A percentile compares a stretch with the other conserved stretches of the same genome.
Evolutionary conservation across 2,797 vertebrate species (phyloP).

Genomic region (Malacoraja senta): DNA sequence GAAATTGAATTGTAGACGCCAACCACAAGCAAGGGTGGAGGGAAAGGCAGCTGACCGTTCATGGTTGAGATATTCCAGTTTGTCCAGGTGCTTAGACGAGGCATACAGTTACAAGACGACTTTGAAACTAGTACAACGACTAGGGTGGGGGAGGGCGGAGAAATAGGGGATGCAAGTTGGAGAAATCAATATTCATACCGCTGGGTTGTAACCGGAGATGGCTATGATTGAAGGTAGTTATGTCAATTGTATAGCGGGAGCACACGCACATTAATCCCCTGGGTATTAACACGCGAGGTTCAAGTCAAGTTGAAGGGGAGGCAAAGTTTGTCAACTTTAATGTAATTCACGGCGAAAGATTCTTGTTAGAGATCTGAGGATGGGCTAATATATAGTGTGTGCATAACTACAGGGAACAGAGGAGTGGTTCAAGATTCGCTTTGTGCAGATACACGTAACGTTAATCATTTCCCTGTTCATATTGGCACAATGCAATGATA

Average conservation of each 20-base stretch:
- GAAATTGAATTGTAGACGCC: not conserved
- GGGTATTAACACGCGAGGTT: not conserved
- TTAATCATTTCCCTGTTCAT: not conserved
- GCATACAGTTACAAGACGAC: too few relatives aligned
- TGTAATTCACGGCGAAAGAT: not conserved
- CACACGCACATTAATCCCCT: too few relatives aligned
- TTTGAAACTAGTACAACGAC: too few relatives aligned
- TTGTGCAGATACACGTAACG: not conserved
- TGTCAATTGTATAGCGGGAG: too few relatives aligned
- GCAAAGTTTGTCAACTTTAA: too few relatives aligned
- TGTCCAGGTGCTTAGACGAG: too few relatives aligned
- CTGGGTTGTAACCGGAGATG: too few relatives aligned
- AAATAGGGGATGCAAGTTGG: too few relatives aligned
- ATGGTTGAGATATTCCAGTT: not conserved
- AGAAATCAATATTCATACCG: too few relatives aligned
- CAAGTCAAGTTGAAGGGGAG: not conserved
- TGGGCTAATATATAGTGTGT: not conserved
- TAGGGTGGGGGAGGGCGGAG: too few relatives aligned
- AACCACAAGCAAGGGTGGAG: not conserved
- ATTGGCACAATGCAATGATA: not conserved
- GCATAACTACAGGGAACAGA: not conserved
- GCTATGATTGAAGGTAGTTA: too few relatives aligned
- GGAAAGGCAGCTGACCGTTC: not conserved
- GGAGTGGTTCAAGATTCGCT: not conserved
- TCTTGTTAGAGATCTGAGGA: not conserved